Percentiles rank a stretch among this genome's conserved stretches.
These are phyloP conservation scores for Drosophila neocordata DNA, from an alignment of 1,140 invertebrate species.

Conservation along the genomic window DNA sequence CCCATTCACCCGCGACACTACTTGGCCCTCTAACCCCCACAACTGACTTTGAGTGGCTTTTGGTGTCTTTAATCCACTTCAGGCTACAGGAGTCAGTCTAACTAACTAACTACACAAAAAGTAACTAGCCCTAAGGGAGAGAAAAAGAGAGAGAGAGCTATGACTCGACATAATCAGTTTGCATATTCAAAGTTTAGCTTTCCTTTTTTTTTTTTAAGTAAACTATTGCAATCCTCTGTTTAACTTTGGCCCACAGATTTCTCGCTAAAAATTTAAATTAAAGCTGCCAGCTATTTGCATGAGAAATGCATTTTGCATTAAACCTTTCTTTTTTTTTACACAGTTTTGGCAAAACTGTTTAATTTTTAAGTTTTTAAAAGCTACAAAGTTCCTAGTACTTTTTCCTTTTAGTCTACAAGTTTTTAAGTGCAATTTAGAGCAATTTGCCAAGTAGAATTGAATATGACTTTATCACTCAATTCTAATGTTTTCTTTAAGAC, in stretches of 20 bases:
- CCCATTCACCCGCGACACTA: conserved; percentile 22
- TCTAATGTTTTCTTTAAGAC: not conserved
- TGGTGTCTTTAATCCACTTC: conserved; percentile 66
- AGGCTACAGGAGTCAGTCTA: conserved; percentile 18
- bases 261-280: conserved; percentile 36
- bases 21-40: not conserved
- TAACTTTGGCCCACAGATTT: conserved; percentile 21
- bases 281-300: conserved; percentile 47
- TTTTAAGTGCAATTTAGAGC: not conserved
- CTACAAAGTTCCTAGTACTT: conserved; percentile 8
- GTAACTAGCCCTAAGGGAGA: not conserved
- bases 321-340: not conserved
- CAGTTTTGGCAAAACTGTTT: conserved; percentile 13
- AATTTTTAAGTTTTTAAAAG: conserved; percentile 33
- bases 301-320: conserved; percentile 27
- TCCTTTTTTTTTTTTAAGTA: conserved; percentile 16
- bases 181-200: conserved; percentile 42
- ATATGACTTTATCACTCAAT: not conserved
- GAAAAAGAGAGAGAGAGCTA: no score
- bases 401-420: not conserved
- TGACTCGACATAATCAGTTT: conserved; percentile 49
- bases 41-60: conserved; percentile 71
- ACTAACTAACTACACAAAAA: conserved; percentile 5
- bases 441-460: not conserved
- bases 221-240: not conserved